Evolutionary conservation across 1,140 invertebrate species (phyloP).

Genomic region (Drosophila melanica): DNA sequence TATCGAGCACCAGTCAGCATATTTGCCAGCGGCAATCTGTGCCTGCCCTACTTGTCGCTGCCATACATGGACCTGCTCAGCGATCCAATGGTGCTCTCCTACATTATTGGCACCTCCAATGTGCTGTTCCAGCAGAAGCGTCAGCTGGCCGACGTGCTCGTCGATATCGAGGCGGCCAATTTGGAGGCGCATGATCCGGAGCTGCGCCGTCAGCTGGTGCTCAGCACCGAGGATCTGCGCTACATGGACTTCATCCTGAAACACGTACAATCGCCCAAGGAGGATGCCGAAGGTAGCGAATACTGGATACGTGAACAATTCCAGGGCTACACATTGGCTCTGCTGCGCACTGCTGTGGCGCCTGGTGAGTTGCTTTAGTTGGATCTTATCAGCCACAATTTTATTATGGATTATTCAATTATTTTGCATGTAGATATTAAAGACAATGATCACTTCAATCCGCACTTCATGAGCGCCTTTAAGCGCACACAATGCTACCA

Average conservation of each 20-base stretch:
- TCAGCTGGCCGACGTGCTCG: conserved; percentile 94
- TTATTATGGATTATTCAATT: background rate
- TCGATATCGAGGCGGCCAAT: conserved; percentile 94
- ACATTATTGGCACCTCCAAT: conserved; percentile 98
- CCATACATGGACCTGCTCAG: conserved; percentile 96
- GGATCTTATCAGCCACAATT: background rate
- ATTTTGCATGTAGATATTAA: conserved; percentile 85
- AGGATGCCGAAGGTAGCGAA: conserved; percentile 95
- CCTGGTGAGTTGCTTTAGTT: conserved; percentile 85
- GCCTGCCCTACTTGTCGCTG: conserved; percentile 97
- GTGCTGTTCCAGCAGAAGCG: conserved; percentile 98
- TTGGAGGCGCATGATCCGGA: conserved; percentile 95
- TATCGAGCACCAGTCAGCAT: conserved; percentile 95
- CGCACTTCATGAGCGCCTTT: conserved; percentile 93
- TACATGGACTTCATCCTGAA: conserved; percentile 97
- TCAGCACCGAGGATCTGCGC: conserved; percentile 97
- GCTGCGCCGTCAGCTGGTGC: conserved; percentile 91
- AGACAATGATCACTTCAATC: conserved; percentile 95
- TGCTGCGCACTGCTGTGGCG: conserved; percentile 92
- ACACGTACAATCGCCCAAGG: conserved; percentile 91
- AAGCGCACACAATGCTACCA: conserved; percentile 95
- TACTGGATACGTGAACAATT: conserved; percentile 98
- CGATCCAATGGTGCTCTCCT: conserved; percentile 94
- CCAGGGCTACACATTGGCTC: conserved; percentile 94
- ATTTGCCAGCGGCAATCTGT: conserved; percentile 96